phyloP scores from a whole-genome alignment of 2,888 invertebrate genomes.

The Liodrosophila aerea region DNA sequence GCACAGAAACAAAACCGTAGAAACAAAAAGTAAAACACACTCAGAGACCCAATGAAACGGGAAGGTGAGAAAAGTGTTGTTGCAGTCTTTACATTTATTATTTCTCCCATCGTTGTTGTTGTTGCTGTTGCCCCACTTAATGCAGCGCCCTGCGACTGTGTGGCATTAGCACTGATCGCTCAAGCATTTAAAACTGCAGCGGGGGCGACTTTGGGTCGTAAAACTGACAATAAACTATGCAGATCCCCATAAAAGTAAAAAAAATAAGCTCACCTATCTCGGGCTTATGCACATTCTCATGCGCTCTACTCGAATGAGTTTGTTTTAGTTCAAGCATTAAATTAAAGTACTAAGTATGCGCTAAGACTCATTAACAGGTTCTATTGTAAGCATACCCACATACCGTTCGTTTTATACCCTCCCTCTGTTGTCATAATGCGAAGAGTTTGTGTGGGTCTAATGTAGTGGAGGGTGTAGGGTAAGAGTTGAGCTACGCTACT shows the following conservation, averaged over 20 bases:
- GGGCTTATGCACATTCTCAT: slow-evolving; percentile 17
- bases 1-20: slow-evolving; percentile 9
- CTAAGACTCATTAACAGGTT: background rate
- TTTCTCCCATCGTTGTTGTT: slow-evolving; percentile 16
- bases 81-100: slow-evolving; percentile 12
- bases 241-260: slow-evolving; percentile 37
- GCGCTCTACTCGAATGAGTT: slow-evolving; percentile 11
- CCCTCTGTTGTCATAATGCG: too few relatives aligned
- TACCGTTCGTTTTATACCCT: too few relatives aligned
- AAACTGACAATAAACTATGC: slow-evolving; percentile 62
- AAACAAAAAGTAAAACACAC: slow-evolving; percentile 24
- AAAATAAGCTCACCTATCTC: slow-evolving; percentile 28
- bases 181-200: slow-evolving; percentile 58
- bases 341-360: slow-evolving; percentile 33
- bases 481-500: too few relatives aligned
- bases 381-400: background rate
- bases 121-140: slow-evolving; percentile 50
- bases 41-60: slow-evolving; percentile 36
- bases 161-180: slow-evolving; percentile 58
- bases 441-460: too few relatives aligned
- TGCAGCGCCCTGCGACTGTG: slow-evolving; percentile 40
- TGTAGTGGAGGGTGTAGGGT: too few relatives aligned
- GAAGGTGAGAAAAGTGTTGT: slow-evolving; percentile 62
- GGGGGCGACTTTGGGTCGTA: slow-evolving; percentile 50
- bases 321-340: slow-evolving; percentile 46